Percentiles rank a stretch among this genome's conserved stretches.
Evolutionary conservation across 2,797 vertebrate species (phyloP).

Genomic region (Ceryle rudis): DNA sequence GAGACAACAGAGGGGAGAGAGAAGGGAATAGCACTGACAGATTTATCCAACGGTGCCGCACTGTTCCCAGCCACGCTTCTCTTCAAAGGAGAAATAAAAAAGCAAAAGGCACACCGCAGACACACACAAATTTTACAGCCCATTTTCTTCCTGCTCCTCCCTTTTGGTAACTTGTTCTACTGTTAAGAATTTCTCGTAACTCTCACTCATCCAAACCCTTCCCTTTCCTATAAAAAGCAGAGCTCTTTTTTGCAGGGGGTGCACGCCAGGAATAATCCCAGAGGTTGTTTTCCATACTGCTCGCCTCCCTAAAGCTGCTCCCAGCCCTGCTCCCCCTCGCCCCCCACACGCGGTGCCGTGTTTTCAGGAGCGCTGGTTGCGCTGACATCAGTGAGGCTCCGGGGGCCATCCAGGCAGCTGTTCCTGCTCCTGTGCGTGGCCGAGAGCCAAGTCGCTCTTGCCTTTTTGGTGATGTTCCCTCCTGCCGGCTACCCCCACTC

Average conservation of each 20-base stretch:
- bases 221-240: neutral
- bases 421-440: slow-evolving; percentile 65
- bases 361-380: slow-evolving; percentile 24
- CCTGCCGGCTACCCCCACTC: slow-evolving; percentile 31
- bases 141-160: neutral
- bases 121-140: neutral
- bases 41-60: neutral
- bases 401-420: slow-evolving; percentile 65
- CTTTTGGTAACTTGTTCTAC: neutral
- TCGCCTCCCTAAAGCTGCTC: neutral
- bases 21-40: neutral
- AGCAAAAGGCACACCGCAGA: neutral
- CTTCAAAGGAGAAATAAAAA: neutral
- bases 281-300: neutral
- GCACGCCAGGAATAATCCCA: rapidly evolving
- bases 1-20: neutral
- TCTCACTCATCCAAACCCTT: neutral
- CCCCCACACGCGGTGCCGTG: neutral
- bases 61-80: neutral
- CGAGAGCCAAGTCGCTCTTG: slow-evolving; percentile 33
- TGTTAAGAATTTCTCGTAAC: rapidly evolving
- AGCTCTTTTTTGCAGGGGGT: neutral
- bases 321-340: neutral
- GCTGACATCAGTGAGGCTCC: slow-evolving; percentile 69
- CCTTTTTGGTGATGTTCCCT: slow-evolving; percentile 62